These are phyloP conservation scores for Erythrocebus patas DNA, from an alignment of 2,113 vertebrate species.

Conservation along the genomic window DNA sequence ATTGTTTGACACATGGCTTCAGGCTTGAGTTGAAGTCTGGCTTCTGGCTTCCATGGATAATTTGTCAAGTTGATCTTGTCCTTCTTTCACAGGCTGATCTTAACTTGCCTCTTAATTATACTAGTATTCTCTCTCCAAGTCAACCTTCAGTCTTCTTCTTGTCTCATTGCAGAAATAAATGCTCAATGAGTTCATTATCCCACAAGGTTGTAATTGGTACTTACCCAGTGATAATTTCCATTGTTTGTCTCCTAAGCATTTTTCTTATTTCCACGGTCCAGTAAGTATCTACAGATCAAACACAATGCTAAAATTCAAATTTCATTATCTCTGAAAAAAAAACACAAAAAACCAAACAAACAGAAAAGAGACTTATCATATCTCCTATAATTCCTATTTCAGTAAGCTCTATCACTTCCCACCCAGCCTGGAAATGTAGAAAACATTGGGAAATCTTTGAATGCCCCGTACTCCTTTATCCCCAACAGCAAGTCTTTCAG, in stretches of 20 bases:
- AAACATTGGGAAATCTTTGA: not conserved
- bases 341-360: not conserved
- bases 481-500: not conserved
- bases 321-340: not conserved
- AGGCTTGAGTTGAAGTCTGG: no score
- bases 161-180: not conserved
- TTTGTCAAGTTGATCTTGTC: not conserved
- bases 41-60: not conserved
- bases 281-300: not conserved
- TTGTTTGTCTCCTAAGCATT: not conserved
- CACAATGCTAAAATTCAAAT: not conserved
- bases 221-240: not conserved
- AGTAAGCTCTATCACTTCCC: not conserved
- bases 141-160: not conserved
- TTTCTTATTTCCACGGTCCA: not conserved
- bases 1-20: not conserved
- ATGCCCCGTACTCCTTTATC: not conserved
- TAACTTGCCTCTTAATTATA: not conserved
- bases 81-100: not conserved
- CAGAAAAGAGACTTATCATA: not conserved
- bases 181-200: not conserved
- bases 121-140: not conserved
- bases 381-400: not conserved
- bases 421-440: not conserved
- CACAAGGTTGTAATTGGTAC: not conserved